These are phyloP conservation scores for Mamestra brassicae DNA, from an alignment of 2,888 invertebrate genomes.

Conservation along the genomic window DNA sequence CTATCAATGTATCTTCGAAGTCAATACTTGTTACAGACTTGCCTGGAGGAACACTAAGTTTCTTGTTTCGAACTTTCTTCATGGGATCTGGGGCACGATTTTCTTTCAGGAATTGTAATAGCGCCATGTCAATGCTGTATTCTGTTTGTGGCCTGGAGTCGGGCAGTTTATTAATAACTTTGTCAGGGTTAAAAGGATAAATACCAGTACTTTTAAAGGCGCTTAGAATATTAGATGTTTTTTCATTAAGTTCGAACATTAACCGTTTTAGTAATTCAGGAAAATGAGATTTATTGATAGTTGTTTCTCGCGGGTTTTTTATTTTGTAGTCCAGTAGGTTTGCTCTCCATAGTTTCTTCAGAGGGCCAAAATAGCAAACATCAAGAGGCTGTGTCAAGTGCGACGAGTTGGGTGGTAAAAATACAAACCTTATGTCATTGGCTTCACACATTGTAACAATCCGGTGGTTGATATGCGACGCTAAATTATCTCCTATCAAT, in stretches of 20 bases:
- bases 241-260: neutral
- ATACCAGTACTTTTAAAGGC: constrained; percentile 16
- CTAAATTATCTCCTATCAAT: constrained; percentile 26
- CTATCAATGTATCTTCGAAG: too few species aligned
- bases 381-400: constrained; percentile 9
- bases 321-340: constrained; percentile 2
- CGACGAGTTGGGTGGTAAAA: constrained; percentile 3
- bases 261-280: neutral
- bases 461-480: constrained; percentile 56
- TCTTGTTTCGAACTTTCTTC: constrained; percentile 53
- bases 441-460: constrained; percentile 53
- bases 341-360: constrained; percentile 2
- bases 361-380: too few species aligned
- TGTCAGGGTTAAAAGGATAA: constrained; percentile 6
- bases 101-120: too few species aligned
- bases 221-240: constrained; percentile 9
- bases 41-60: constrained; percentile 13
- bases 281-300: constrained; percentile 9
- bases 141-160: constrained; percentile 9
- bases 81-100: constrained; percentile 28
- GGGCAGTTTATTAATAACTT: constrained; percentile 4
- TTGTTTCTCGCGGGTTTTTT: neutral
- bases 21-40: too few species aligned
- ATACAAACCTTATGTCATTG: constrained; percentile 6
- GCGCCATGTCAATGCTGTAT: too few species aligned